Base-by-base conservation (phyloP, 2,888 invertebrate genomes). In the Anaspis maculata region DNA sequence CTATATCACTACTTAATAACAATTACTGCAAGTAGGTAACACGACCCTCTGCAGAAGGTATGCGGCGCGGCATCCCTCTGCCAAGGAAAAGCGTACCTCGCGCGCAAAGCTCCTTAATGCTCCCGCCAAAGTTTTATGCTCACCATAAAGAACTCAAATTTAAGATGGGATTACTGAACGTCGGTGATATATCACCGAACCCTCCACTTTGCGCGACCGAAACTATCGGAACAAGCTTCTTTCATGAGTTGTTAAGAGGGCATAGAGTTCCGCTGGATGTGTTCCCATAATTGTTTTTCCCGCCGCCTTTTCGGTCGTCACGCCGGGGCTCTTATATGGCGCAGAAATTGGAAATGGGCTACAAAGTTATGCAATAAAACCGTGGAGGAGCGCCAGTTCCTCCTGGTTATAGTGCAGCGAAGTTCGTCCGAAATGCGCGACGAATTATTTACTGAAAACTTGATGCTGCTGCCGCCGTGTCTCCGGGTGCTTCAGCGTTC, bases 71-170 rank as follows among this genome's bases (percentile, higher is more conserved):
- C n/a, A n/a, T n/a, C n/a, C n/a, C n/a, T n/a, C n/a, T n/a, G n/a
- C n/a, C n/a, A 19, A 19, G 19, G 19, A 19, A 9, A 19, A 5
- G 24, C 27, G 37, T 30, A 31, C n/a, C n/a, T n/a, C 27, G 32
- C 39, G 39, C 22, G 31, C 42, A 46, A 43, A 48, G 45, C 51
- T 25, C 48, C 40, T 47, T 51, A 51, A 51, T 46, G 42, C 46
- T 37, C 28, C 39, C 45, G 37, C 42, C 48, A 41, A 45, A 51
- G 46, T 51, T 51, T 51, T 51, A 51, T 51, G 48, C 34, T 41
- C 42, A 40, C 49, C 43, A 49, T 51, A 51, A 51, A 51, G 48
- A 51, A 51, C 48, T 44, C 39, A 49, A 49, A 51, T 49, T 51
- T 49, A 46, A 47, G 51, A 46, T 42, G 48, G 48, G 47, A 48